Conservation (phyloP, 2,113 vertebrate genomes). For the Tetrao urogallus region DNA sequence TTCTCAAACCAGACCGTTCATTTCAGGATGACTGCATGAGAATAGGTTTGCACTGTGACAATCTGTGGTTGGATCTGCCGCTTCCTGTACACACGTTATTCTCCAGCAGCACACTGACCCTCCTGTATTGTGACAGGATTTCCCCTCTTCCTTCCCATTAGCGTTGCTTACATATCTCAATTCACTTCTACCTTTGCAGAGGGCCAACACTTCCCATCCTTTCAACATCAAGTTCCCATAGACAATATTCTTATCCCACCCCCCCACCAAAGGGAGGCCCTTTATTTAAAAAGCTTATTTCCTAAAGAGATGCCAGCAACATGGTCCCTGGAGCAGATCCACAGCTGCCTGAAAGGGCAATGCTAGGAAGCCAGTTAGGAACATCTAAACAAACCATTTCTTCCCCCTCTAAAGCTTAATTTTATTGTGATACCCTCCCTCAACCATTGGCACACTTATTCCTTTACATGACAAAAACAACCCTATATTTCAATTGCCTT, state of each 20-base stretch:
- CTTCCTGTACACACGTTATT: background rate
- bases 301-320: background rate
- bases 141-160: background rate
- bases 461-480: background rate
- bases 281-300: background rate
- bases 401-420: background rate
- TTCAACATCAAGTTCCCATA: background rate
- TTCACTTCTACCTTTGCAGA: background rate
- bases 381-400: background rate
- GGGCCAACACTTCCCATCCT: background rate
- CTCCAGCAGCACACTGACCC: rapidly evolving
- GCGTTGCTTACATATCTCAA: background rate
- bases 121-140: rapidly evolving
- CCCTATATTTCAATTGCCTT: background rate
- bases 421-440: background rate
- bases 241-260: background rate
- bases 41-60: background rate
- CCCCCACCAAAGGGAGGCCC: background rate
- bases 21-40: background rate
- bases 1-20: background rate
- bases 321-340: rapidly evolving
- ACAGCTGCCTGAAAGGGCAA: background rate
- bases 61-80: background rate
- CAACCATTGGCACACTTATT: background rate
- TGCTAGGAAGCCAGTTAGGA: background rate